Conservation (phyloP, 1,140 invertebrate species). For the Cotesia vestalis region DNA sequence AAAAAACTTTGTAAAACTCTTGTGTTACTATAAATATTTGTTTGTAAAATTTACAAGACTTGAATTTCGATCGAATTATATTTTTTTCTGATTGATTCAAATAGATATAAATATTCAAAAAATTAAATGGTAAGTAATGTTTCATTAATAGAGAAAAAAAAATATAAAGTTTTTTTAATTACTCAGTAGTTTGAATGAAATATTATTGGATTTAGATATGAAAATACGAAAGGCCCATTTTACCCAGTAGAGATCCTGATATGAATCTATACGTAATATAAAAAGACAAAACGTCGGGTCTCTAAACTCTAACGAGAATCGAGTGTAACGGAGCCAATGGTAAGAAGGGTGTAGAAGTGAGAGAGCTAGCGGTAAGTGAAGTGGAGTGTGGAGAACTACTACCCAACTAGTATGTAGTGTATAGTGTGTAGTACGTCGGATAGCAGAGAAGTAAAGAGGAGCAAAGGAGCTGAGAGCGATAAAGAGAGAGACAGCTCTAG, state of each 20-base stretch:
- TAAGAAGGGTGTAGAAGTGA: conserved; percentile 19
- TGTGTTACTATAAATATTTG: too few species aligned
- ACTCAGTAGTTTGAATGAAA: too few species aligned
- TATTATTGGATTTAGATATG: too few species aligned
- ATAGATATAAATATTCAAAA: too few species aligned
- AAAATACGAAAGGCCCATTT: too few species aligned
- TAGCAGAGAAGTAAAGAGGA: conserved; percentile 14
- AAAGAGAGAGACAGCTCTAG: conserved; percentile 43
- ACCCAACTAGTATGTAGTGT: background rate
- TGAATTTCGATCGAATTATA: too few species aligned
- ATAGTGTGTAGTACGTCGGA: background rate
- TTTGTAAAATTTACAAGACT: too few species aligned
- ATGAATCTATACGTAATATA: background rate
- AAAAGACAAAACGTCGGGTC: conserved; percentile 19
- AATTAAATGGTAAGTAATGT: too few species aligned
- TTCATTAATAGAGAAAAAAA: too few species aligned
- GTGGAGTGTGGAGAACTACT: conserved; percentile 14
- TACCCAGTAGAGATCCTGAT: background rate
- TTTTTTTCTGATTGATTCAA: too few species aligned
- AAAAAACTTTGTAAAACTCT: too few species aligned
- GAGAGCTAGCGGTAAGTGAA: conserved; percentile 20
- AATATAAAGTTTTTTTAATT: too few species aligned
- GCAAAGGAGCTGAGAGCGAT: conserved; percentile 26
- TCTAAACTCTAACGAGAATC: conserved; percentile 37
- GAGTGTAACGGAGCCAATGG: conserved; percentile 7